Conservation (phyloP, 2,888 invertebrate species). For the Oscheius onirici region DNA sequence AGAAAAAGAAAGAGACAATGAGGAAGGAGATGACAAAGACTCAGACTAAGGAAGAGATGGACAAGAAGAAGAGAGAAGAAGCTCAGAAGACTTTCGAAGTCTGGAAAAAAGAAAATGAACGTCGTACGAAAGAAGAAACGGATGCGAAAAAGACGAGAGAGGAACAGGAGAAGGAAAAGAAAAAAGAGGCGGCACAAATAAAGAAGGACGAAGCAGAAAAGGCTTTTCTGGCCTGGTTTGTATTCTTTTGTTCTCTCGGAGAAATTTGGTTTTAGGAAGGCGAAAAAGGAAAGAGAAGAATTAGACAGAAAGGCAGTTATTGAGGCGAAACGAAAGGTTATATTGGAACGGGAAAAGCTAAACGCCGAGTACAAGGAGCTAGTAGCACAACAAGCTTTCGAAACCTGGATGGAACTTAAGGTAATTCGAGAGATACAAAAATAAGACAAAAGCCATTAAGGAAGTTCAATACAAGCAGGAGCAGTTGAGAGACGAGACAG, state of each 20-base stretch:
- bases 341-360: not conserved
- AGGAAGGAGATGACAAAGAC: not conserved
- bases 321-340: not conserved
- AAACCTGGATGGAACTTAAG: slow-evolving; percentile 51
- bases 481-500: slow-evolving; percentile 4
- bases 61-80: slow-evolving; percentile 26
- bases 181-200: not conserved
- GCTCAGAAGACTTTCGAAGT: slow-evolving; percentile 39
- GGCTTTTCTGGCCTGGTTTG: slow-evolving; percentile 43
- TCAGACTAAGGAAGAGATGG: slow-evolving; percentile 27
- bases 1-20: slow-evolving; percentile 3
- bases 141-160: slow-evolving; percentile 4
- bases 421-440: not conserved
- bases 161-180: not conserved
- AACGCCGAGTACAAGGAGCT: slow-evolving; percentile 30
- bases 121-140: slow-evolving; percentile 25
- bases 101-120: slow-evolving; percentile 40
- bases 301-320: not conserved
- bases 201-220: slow-evolving; percentile 39
- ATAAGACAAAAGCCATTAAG: not conserved
- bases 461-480: slow-evolving; percentile 19
- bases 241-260: not conserved
- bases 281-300: slow-evolving; percentile 18
- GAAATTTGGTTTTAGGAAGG: slow-evolving; percentile 16
- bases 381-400: slow-evolving; percentile 46